These are phyloP conservation scores for Atrichornis clamosus DNA, from an alignment of 2,113 vertebrate species.

Conservation along the genomic window DNA sequence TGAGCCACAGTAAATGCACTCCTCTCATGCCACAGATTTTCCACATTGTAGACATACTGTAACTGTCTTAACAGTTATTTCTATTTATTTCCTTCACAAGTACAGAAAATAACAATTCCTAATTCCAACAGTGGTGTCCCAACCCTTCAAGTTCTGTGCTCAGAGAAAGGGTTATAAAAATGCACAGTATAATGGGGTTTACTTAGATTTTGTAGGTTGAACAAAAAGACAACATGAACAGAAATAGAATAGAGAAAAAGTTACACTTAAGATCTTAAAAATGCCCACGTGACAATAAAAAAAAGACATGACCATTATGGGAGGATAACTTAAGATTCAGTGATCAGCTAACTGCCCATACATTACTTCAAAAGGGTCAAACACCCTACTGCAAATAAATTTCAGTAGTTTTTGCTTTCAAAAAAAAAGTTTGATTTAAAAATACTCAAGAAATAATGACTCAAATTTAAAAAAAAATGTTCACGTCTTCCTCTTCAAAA, in stretches of 20 bases:
- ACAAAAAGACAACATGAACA: neutral
- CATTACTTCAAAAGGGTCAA: neutral
- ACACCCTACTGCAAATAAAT: neutral
- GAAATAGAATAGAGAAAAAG: neutral
- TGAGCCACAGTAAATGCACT: neutral
- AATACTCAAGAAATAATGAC: neutral
- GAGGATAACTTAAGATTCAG: neutral
- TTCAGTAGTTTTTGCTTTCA: neutral
- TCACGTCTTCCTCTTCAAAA: constrained; percentile 6
- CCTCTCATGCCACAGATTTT: neutral
- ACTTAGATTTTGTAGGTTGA: neutral
- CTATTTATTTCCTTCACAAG: neutral
- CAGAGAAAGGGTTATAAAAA: neutral
- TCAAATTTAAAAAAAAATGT: neutral
- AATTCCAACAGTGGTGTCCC: neutral
- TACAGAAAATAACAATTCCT: neutral
- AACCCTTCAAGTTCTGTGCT: neutral
- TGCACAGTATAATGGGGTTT: neutral
- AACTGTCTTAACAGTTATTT: neutral
- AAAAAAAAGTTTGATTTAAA: neutral
- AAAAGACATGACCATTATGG: neutral
- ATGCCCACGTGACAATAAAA: neutral
- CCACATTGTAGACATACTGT: fast-evolving
- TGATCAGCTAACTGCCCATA: neutral
- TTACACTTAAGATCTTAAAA: neutral